These are phyloP conservation scores for Drosophila demipolita DNA, from an alignment of 2,888 invertebrate genomes.

Conservation along the genomic window DNA sequence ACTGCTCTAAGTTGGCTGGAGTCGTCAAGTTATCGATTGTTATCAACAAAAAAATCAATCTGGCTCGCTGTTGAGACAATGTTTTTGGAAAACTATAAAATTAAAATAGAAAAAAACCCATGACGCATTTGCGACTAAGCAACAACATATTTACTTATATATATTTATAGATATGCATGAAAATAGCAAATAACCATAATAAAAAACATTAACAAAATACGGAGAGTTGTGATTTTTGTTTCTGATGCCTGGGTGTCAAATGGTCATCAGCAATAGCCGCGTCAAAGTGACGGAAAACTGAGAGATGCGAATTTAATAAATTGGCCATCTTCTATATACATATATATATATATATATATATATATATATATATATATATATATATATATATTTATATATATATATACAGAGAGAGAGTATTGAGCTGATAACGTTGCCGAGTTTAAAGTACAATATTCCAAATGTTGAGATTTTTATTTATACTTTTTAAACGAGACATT, in stretches of 20 bases:
- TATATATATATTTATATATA: neutral
- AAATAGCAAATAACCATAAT: conserved; percentile 1
- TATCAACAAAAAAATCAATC: neutral
- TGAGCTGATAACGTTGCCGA: conserved; percentile 38
- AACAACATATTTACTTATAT: neutral
- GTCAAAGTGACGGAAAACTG: conserved; percentile 60
- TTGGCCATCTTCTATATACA: conserved; percentile 14
- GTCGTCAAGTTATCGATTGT: neutral
- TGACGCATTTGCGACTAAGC: conserved; percentile 21
- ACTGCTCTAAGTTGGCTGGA: neutral
- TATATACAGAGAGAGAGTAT: conserved; percentile 7
- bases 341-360: neutral
- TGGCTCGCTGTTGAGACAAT: conserved; percentile 8
- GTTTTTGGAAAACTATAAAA: conserved; percentile 25
- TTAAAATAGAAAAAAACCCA: neutral
- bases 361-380: conserved; percentile 1
- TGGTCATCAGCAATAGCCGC: conserved; percentile 49
- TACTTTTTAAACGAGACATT: conserved; percentile 26
- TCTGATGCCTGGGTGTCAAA: conserved; percentile 31
- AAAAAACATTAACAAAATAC: conserved; percentile 1
- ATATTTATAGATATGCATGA: neutral
- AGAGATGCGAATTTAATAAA: conserved; percentile 44
- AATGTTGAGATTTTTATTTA: conserved; percentile 11
- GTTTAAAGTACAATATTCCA: conserved; percentile 56
- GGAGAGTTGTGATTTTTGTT: conserved; percentile 21